phyloP scores from a whole-genome alignment of 2,113 vertebrate species.

The Poecilia latipinna region DNA sequence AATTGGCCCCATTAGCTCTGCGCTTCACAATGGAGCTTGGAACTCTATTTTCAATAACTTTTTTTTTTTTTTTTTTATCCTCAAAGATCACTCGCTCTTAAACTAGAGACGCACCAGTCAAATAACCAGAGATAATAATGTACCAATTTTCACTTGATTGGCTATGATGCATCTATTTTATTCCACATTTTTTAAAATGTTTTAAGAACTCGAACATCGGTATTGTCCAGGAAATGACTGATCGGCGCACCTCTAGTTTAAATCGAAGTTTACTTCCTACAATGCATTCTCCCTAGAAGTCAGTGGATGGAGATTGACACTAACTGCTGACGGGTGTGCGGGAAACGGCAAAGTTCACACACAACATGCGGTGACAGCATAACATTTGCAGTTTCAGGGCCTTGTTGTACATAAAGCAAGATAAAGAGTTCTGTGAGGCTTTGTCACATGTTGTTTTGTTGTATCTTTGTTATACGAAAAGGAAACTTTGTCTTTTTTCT shows the following conservation, averaged over 20 bases:
- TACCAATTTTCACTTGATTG: not conserved
- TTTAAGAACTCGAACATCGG: not conserved
- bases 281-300: not conserved
- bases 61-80: too few species aligned
- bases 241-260: not conserved
- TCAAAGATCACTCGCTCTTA: not conserved
- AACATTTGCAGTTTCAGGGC: conserved; percentile 70
- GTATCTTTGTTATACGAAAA: conserved; percentile 71
- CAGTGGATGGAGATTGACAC: conserved; percentile 19
- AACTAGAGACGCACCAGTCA: not conserved
- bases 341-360: conserved; percentile 23
- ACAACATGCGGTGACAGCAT: conserved; percentile 50
- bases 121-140: not conserved
- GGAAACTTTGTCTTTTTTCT: conserved; percentile 54
- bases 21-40: too few species aligned
- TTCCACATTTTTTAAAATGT: not conserved
- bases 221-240: not conserved
- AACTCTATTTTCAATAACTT: not conserved
- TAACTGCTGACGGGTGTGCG: conserved; percentile 8
- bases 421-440: conserved; percentile 59
- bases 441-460: conserved; percentile 61
- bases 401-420: conserved; percentile 75
- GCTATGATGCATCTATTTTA: not conserved
- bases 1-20: not conserved
- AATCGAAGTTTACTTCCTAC: not conserved